Conservation (phyloP, 2,888 invertebrate species). For the Busseola fusca region DNA sequence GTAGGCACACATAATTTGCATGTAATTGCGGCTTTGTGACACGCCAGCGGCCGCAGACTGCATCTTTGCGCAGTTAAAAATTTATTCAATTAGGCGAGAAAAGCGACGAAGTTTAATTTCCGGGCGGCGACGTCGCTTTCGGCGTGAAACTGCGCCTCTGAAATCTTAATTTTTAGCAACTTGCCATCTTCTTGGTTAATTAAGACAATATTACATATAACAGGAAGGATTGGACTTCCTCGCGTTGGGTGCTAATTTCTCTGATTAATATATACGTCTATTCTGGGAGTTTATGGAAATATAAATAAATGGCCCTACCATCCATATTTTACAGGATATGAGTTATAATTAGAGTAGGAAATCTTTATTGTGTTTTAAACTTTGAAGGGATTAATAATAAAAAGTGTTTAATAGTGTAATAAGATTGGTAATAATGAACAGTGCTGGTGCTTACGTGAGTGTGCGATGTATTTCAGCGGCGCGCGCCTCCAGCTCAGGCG, state of each 20-base stretch:
- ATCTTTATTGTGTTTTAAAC: slow-evolving; percentile 8
- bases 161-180: slow-evolving; percentile 79
- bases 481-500: slow-evolving; percentile 95
- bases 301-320: slow-evolving; percentile 24
- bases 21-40: slow-evolving; percentile 86
- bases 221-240: slow-evolving; percentile 42
- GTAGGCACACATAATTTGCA: slow-evolving; percentile 86
- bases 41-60: slow-evolving; percentile 78
- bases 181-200: slow-evolving; percentile 70
- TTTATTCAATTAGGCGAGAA: slow-evolving; percentile 86
- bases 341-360: slow-evolving; percentile 14
- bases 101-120: slow-evolving; percentile 84
- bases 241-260: slow-evolving; percentile 35
- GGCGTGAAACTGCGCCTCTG: slow-evolving; percentile 78
- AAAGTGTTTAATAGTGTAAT: background rate
- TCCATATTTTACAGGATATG: slow-evolving; percentile 20
- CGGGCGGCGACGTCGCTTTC: slow-evolving; percentile 75
- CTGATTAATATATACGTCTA: slow-evolving; percentile 48
- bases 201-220: slow-evolving; percentile 48
- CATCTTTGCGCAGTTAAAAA: slow-evolving; percentile 87
- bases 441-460: slow-evolving; percentile 91
- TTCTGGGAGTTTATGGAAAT: slow-evolving; percentile 31
- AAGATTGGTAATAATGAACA: background rate
- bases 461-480: slow-evolving; percentile 97
- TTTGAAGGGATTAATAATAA: background rate